Evolutionary conservation across 2,888 invertebrate genomes (phyloP), one percentile per base, ranked within the genome.

Genomic region (Sminthurinus aureus): DNA sequence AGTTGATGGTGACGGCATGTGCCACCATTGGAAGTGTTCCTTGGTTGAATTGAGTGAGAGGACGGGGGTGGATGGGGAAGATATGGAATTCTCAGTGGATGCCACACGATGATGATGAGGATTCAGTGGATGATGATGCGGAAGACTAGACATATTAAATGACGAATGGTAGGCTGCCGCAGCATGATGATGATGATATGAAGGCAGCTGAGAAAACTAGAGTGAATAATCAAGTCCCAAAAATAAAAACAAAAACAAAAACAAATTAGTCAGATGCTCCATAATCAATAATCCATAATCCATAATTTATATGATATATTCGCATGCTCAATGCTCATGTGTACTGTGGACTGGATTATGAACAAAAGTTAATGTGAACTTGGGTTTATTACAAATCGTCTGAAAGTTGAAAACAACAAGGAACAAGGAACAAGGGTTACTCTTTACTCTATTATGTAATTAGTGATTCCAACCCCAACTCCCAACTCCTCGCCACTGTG

Each of bases 1-100:
- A 76, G 85, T 84, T 78, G 87, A 79, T 77, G 78, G n/a, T 26
- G 79, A 20, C 0, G 69, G 67, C 15, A 52, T 20, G 20, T 85
- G 86, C 88, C 88, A 88, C 88, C 87, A 86, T 81, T 87, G 87
- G 81, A 87, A 88, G 78, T 86, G 86, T 22, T 88, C 87, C 83
- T 88, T 88, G 50, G 84, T 38, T 75, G 80, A 76, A 15, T 76
- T 79, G 83, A 79, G 82, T 64, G 83, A 80, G 81, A 81, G 81
- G 81, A 78, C 69, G 6, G 38, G 38, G 38, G 38, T 38, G 51
- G 83, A 71, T 1, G 38, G 38, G 81, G 80, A 76, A n/a, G n/a
- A n/a, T n/a, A n/a, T n/a, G 51, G 83, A 71, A 75, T 64, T 67
- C 38, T 79, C 84, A 79, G 74, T 74, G 73, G 79, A 80, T 51